Evolutionary conservation across 2,888 invertebrate species (phyloP).

Genomic region (Rotaria sp.): DNA sequence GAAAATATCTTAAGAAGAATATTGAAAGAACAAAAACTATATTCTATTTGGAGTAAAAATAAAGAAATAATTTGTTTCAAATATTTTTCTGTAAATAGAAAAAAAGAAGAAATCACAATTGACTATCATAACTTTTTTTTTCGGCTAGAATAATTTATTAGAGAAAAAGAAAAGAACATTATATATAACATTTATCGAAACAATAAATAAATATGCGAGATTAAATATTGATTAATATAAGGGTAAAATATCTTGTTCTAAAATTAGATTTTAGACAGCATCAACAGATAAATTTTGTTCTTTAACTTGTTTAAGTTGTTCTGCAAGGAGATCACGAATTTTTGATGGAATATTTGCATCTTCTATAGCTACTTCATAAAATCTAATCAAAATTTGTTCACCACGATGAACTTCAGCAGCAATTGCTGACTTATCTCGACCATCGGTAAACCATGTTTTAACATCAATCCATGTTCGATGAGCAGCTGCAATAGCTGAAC

Average conservation of each 20-base stretch:
- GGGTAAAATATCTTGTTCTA: no score
- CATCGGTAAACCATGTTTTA: background rate
- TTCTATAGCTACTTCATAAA: background rate
- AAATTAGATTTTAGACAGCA: background rate
- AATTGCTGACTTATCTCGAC: background rate
- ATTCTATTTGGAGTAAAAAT: background rate
- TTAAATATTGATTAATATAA: background rate
- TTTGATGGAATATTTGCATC: background rate
- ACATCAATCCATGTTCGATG: constrained; percentile 17
- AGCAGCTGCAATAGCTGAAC: constrained; percentile 2
- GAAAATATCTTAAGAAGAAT: no score
- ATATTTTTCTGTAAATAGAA: background rate
- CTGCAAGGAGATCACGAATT: background rate
- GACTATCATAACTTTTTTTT: background rate
- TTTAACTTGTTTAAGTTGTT: background rate
- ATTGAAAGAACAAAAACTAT: background rate
- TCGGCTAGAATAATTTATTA: background rate
- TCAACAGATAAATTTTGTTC: background rate
- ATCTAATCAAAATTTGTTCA: background rate
- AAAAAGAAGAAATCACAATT: no score
- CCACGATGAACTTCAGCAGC: background rate
- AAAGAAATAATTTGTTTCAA: background rate
- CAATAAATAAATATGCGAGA: no score
- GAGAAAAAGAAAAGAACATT: no score
- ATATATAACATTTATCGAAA: no score